phyloP scores from a whole-genome alignment of 2,797 vertebrate genomes.

The Alosa sapidissima region DNA sequence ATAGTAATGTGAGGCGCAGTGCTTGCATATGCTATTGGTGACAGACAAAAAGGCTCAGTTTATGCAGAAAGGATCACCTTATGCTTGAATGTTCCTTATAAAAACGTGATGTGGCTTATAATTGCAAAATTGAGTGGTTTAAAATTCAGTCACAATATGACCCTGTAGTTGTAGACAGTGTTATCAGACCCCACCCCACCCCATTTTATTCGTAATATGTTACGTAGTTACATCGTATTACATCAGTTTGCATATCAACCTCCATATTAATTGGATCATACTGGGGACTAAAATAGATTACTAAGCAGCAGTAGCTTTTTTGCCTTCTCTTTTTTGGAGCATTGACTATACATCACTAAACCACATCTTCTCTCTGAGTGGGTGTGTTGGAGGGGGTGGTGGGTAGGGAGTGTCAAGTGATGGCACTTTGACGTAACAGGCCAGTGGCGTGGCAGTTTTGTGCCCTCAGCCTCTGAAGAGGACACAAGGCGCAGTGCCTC shows the following conservation, averaged over 20 bases:
- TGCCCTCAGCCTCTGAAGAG: constrained; percentile 1
- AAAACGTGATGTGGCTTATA: neutral
- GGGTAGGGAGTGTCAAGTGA: neutral
- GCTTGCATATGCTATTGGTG: neutral
- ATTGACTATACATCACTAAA: neutral
- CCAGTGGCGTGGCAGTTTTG: neutral
- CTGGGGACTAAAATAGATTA: neutral
- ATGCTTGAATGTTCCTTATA: neutral
- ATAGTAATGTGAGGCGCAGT: neutral
- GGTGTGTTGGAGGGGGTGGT: neutral
- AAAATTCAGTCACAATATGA: neutral
- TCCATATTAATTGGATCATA: neutral
- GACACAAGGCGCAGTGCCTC: neutral
- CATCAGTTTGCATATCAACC: neutral
- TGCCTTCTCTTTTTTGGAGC: neutral
- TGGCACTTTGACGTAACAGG: neutral
- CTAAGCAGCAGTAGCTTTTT: neutral
- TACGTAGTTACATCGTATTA: neutral
- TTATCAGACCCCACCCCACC: neutral
- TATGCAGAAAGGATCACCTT: neutral
- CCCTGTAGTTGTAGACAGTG: neutral
- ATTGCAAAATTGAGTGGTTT: neutral
- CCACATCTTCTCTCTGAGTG: neutral
- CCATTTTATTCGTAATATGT: neutral
- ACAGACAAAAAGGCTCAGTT: neutral